Base-by-base conservation (phyloP, 1,140 invertebrate genomes). In the Meloidogyne floridensis region DNA sequence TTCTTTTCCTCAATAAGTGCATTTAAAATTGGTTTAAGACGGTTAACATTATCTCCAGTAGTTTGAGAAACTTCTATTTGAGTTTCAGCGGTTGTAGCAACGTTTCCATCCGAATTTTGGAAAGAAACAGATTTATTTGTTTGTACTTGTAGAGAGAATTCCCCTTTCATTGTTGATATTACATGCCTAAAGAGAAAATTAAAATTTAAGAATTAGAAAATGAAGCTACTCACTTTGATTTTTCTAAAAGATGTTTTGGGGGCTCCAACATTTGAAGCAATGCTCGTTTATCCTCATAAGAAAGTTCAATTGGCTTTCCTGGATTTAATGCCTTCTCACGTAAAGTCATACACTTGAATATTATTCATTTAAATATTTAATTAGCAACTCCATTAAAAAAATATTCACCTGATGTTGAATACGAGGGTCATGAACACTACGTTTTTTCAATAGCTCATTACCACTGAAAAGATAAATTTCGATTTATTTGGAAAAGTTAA, bases 271-370 rank as follows among this genome's bases (percentile, higher is more conserved):
- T 79, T 51, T 83, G 76, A 20, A 83, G 82, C 81, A 83, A 75
- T 77, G n/a, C 75, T 51, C 71, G 43, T n/a, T 72, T 65, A 77
- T 84, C 82, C n/a, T 72, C 47, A 20, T 51, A 42, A 18, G 65
- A 11, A 73, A 83, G 43, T 71, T 73, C 51, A 20, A 69, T 73
- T 9, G 47, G 56, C 32, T 65, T 18, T 71, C 72, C 71, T 43
- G 83, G 83, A 42, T 83, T 65, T 53, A 83, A 74, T 2, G 82
- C 82, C 59, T 83, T 82, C 43, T 83, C 53, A 15, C 82, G 83
- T 72, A 83, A 51, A 0, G 84, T 15, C 53, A 77, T 65, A 65
- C 83, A 83, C 65, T 83, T 43, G 59, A 43, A 72, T 43, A 6
- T 6, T 65, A 15, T n/a, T 65, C n/a, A n/a, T n/a, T 32, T 32